These are phyloP conservation scores for Aromia moschata DNA, from an alignment of 2,888 invertebrate genomes.

Conservation along the genomic window DNA sequence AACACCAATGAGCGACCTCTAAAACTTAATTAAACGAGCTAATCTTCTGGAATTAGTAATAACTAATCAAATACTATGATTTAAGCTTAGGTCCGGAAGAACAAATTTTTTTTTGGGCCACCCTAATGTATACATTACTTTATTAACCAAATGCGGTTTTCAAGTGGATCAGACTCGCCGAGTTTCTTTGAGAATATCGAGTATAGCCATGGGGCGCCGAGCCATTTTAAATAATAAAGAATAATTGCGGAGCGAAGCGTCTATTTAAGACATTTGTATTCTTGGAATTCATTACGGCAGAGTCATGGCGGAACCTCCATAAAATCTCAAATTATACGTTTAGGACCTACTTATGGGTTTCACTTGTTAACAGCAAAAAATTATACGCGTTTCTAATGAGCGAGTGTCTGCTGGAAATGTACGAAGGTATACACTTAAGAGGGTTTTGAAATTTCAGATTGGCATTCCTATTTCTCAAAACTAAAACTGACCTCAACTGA, in stretches of 20 bases:
- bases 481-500: too few species aligned
- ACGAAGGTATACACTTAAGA: not conserved
- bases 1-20: too few species aligned
- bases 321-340: constrained; percentile 20
- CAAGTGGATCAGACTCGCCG: too few species aligned
- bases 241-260: not conserved
- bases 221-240: constrained; percentile 10
- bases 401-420: not conserved
- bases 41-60: too few species aligned
- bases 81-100: too few species aligned
- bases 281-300: constrained; percentile 12
- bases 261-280: constrained; percentile 18
- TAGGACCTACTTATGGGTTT: constrained; percentile 7
- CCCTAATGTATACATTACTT: too few species aligned
- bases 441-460: too few species aligned
- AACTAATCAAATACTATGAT: too few species aligned
- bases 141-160: too few species aligned
- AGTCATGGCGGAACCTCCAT: constrained; percentile 16
- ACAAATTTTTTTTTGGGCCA: too few species aligned
- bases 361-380: not conserved
- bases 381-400: constrained; percentile 12
- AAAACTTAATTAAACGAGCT: too few species aligned
- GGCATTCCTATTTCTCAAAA: too few species aligned
- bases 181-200: not conserved
- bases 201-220: not conserved